A percentile compares a stretch with the other conserved stretches of the same genome.
Evolutionary conservation across 2,113 vertebrate species (phyloP).

Genomic region (Pseudorasbora parva): DNA sequence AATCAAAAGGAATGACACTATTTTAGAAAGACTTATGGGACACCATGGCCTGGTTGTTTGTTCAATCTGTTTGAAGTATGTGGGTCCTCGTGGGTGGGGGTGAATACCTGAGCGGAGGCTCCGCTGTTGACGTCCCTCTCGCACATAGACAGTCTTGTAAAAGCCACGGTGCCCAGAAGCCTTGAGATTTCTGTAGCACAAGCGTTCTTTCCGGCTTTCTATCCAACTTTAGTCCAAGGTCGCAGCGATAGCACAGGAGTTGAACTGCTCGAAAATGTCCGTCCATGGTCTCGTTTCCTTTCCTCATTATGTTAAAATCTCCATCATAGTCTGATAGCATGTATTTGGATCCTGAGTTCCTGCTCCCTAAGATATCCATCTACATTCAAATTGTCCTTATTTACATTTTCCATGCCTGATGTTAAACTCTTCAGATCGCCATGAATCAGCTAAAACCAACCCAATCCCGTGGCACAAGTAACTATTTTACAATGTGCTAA

Average conservation of each 20-base stretch:
- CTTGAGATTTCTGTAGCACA: slow-evolving; percentile 82
- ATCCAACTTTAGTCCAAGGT: slow-evolving; percentile 83
- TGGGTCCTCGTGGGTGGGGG: slow-evolving; percentile 66
- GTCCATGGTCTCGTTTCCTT: background rate
- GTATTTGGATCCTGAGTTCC: background rate
- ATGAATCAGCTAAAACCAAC: background rate
- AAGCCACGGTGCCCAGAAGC: slow-evolving; percentile 70
- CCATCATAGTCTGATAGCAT: background rate
- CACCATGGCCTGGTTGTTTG: slow-evolving; percentile 70
- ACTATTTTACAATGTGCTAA: background rate
- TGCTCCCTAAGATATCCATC: background rate
- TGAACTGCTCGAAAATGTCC: slow-evolving; percentile 51
- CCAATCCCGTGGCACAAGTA: background rate
- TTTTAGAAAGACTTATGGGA: slow-evolving; percentile 68
- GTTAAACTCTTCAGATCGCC: background rate
- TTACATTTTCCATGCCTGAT: background rate
- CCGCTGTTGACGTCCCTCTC: slow-evolving; percentile 63
- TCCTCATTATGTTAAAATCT: background rate
- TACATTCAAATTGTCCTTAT: background rate
- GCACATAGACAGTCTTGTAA: slow-evolving; percentile 70
- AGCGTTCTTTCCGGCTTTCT: slow-evolving; percentile 83
- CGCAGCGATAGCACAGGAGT: slow-evolving; percentile 63
- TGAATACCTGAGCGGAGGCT: slow-evolving; percentile 75
- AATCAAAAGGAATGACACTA: slow-evolving; percentile 63
- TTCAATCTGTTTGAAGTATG: slow-evolving; percentile 74